Base-by-base conservation (phyloP, 2,888 invertebrate genomes). In the Nemapogon koenigi region DNA sequence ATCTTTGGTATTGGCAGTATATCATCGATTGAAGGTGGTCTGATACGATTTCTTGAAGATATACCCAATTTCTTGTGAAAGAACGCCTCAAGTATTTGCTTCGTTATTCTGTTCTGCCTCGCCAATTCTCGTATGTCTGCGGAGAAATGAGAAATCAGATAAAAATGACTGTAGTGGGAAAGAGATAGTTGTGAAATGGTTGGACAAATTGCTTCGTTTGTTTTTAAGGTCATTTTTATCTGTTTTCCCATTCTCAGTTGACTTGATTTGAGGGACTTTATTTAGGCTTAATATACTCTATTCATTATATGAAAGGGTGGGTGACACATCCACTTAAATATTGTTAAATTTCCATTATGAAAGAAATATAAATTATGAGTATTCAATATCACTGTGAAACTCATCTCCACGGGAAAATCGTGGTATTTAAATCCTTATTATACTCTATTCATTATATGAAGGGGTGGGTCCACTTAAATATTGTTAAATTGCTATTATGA, bases 31-130 rank as follows among this genome's bases (percentile, higher is more conserved):
- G 86, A 84, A 2, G 87, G 87, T 1, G 76, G 71, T 39, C 64
- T 69, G 29, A 83, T 53, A 50, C 63, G 49, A 47, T 58, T 57
- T 55, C 57, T 72, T 47, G 33, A 14, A 46, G 80, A 72, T 3
- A 88, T 80, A 38, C 88, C 88, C 30, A 89, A 59, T 29, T 85
- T 83, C 56, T 87, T 83, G 61, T 89, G 88, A 45, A 89, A 71
- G 55, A 83, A 89, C 42, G 87, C 87, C 55, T 88, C 86, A 47
- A 89, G 80, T 48, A 89, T 88, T 75, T 88, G 87, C 66, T 87
- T 84, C 19, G 89, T 89, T 62, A 89, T 89, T 63, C 83, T 82
- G 76, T 89, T 89, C 80, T 89, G 88, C 45, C 88, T 75, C 51
- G 85, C 86, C 62, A 89, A 64, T 64, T 89, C 88, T 48, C 81